phyloP scores from a whole-genome alignment of 2,888 invertebrate species.

The Ferrisia virgata region DNA sequence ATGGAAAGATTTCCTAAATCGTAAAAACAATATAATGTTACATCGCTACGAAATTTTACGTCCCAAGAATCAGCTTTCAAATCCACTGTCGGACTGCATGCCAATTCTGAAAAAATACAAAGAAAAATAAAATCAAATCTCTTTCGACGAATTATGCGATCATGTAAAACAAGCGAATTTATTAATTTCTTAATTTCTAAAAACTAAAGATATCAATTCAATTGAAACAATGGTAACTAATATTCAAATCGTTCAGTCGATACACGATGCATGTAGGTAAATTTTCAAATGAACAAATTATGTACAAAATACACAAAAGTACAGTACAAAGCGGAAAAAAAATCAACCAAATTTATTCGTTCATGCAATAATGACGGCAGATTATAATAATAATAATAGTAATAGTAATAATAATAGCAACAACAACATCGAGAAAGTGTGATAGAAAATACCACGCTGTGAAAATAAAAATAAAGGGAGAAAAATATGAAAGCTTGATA shows the following conservation, averaged over 20 bases:
- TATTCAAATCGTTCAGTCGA: too few species aligned
- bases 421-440: background rate
- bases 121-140: too few species aligned
- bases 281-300: too few species aligned
- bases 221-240: too few species aligned
- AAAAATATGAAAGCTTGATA: background rate
- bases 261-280: too few species aligned
- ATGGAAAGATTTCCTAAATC: background rate
- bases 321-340: too few species aligned
- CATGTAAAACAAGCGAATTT: too few species aligned
- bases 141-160: too few species aligned
- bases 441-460: background rate
- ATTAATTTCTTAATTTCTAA: too few species aligned
- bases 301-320: too few species aligned
- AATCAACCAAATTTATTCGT: background rate
- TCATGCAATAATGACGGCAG: background rate
- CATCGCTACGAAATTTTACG: background rate
- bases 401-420: background rate
- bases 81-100: background rate
- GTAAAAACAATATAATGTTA: background rate
- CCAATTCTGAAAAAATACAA: slow-evolving; percentile 1
- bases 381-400: background rate
- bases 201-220: too few species aligned
- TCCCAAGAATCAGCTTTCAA: slow-evolving; percentile 11
- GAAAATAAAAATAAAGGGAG: background rate